Base-by-base conservation (phyloP, 2,797 vertebrate genomes). In the Argya squamiceps region DNA sequence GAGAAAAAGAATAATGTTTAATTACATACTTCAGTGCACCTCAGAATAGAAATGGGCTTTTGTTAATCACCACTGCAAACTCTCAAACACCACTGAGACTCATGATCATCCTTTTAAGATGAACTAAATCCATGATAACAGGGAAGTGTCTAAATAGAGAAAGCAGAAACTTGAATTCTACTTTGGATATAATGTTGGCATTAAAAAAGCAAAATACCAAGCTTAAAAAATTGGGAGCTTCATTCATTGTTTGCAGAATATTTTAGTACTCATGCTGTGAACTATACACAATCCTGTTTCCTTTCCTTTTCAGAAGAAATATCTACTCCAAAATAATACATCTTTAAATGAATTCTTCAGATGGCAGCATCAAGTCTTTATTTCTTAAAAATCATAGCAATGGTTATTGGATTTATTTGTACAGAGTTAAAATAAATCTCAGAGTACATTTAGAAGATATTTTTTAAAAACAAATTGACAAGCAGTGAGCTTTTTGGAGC, bases 11-110 rank as follows among this genome's bases (percentile, higher is more conserved):
- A 91, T 62, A 93, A 88, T 27, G 6, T 95, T 97, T 96, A 97
- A 97, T 97, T 97, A 96, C 92, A 96, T 95, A 96, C 94, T 95
- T 96, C 96, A 95, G 62, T 97, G 95, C 94, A 95, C 88, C 93
- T 96, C 93, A 96, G 90, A 94, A 96, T 90, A 95, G 92, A 84
- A 94, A 87, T 55, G 76, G 65, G 77, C 39, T 84, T 95, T 93
- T 96, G 77, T 95, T 97, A 96, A 97, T 96, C 96, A 95, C 63
- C 27, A 85, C 49, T 84, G 88, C 77, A 95, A 91, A 43, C 70
- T 88, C 84, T 90, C 84, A 87, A 93, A 91, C 93, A 95, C 92
- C 86, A 76, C 80, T 68, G 92, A 95, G 88, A 83, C 90, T 89
- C 89, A 93, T 71, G 86, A 94, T 96, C 82, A 88, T 82, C 88